These are phyloP conservation scores for Rhagoletis zephyria DNA, from an alignment of 1,140 invertebrate species.

Conservation along the genomic window DNA sequence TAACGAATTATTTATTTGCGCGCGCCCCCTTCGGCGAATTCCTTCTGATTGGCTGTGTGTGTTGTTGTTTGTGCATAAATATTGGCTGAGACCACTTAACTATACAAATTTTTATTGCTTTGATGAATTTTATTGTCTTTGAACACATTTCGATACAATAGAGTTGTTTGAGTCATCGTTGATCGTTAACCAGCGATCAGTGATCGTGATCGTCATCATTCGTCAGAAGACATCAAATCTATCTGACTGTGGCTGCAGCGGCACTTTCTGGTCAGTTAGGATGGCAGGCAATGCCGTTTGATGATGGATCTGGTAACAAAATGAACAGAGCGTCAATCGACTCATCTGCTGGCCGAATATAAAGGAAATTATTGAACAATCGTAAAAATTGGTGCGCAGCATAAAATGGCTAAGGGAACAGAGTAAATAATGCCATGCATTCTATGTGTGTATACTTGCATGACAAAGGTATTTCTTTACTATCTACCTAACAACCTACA, in stretches of 20 bases:
- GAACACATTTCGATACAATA: constrained; percentile 25
- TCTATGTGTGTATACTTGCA: neutral
- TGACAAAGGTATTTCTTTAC: neutral
- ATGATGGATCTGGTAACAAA: constrained; percentile 28
- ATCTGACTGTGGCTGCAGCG: neutral
- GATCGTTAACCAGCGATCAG: constrained; percentile 44
- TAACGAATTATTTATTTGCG: neutral
- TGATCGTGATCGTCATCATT: constrained; percentile 50
- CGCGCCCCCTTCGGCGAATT: neutral
- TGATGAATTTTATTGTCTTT: constrained; percentile 31
- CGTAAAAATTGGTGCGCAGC: constrained; percentile 31
- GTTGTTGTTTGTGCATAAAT: no score
- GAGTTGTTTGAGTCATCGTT: constrained; percentile 51
- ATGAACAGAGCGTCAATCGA: neutral
- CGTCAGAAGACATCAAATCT: constrained; percentile 47
- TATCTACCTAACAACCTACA: neutral
- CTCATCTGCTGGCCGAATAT: neutral
- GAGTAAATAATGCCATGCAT: neutral
- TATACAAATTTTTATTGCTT: constrained; percentile 38
- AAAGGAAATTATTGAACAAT: constrained; percentile 23
- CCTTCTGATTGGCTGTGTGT: neutral
- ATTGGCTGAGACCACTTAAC: neutral
- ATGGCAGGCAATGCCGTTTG: neutral
- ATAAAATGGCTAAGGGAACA: constrained; percentile 9
- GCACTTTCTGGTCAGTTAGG: neutral